Evolutionary conservation across 35 echinoderm and acorn worm genomes (phyloP).

Genomic region (Apostichopus japonicus): DNA sequence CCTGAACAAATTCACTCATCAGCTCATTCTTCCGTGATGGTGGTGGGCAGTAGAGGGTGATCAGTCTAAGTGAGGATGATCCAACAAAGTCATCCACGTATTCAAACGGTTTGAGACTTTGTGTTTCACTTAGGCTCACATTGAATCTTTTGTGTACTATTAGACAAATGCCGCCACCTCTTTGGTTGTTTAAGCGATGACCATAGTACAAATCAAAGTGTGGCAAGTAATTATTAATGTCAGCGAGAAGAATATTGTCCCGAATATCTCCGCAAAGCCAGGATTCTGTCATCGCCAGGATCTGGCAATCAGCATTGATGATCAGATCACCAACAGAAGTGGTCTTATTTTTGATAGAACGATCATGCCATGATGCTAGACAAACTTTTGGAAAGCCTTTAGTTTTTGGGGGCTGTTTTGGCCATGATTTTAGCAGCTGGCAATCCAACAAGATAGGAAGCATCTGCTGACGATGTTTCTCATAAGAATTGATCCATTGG

Average conservation of each 20-base stretch:
- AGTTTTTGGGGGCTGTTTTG: no score
- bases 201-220: conserved; percentile 37
- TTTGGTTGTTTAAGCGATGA: conserved; percentile 14
- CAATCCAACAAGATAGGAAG: no score
- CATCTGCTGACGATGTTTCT: no score
- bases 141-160: conserved; percentile 54
- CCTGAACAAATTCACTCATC: conserved; percentile 10
- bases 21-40: conserved; percentile 44
- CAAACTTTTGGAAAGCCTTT: no score
- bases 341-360: conserved; percentile 18
- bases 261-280: neutral
- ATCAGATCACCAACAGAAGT: conserved; percentile 5
- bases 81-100: conserved; percentile 48
- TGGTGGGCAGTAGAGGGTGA: conserved; percentile 57
- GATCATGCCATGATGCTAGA: conserved; percentile 4
- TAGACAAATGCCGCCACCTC: conserved; percentile 41
- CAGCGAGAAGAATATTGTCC: conserved; percentile 17
- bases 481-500: no score
- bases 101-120: conserved; percentile 55
- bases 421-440: no score
- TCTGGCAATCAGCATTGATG: conserved; percentile 2
- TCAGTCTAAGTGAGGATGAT: conserved; percentile 37
- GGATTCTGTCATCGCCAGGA: conserved; percentile 15
- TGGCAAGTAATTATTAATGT: conserved; percentile 44
- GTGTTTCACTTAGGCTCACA: conserved; percentile 30